A percentile compares a stretch with the other conserved stretches of the same genome.
Evolutionary conservation across 2,888 invertebrate species (phyloP).

Genomic region (Pilophorus perplexus): DNA sequence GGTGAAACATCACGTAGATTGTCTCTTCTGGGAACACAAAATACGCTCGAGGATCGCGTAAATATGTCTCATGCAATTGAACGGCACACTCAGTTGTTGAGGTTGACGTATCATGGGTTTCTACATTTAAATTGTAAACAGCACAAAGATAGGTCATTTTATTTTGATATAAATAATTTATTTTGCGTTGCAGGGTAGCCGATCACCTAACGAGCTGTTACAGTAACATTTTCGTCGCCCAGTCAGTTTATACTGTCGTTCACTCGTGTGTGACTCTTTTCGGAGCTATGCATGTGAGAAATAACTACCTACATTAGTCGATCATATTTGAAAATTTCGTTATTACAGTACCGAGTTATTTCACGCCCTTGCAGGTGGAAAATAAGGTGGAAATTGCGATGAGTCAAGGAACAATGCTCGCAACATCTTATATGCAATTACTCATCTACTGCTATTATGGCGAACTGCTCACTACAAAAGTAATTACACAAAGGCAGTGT

Average conservation of each 20-base stretch:
- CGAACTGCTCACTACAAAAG: constrained; percentile 31
- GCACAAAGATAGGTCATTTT: too few species aligned
- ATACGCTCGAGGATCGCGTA: constrained; percentile 3
- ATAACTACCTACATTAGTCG: neutral
- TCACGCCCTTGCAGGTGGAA: constrained; percentile 11
- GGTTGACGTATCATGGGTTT: neutral
- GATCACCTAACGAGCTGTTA: constrained; percentile 1
- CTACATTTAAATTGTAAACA: neutral
- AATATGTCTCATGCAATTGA: constrained; percentile 1
- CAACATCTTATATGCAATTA: constrained; percentile 29
- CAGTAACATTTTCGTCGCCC: constrained; percentile 32
- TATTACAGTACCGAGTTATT: too few species aligned
- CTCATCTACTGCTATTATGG: constrained; percentile 38
- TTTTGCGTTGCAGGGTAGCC: constrained; percentile 22
- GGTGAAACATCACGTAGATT: neutral
- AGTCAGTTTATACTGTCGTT: constrained; percentile 31
- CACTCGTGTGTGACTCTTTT: constrained; percentile 39
- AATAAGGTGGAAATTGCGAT: constrained; percentile 23
- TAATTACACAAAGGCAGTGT: too few species aligned
- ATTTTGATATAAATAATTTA: too few species aligned
- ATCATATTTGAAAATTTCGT: neutral
- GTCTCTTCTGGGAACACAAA: neutral
- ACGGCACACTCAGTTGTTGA: constrained; percentile 14
- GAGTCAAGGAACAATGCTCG: constrained; percentile 38
- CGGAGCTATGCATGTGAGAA: constrained; percentile 30